Conservation (phyloP, 2,888 invertebrate genomes). For the Pollenia angustigena region DNA sequence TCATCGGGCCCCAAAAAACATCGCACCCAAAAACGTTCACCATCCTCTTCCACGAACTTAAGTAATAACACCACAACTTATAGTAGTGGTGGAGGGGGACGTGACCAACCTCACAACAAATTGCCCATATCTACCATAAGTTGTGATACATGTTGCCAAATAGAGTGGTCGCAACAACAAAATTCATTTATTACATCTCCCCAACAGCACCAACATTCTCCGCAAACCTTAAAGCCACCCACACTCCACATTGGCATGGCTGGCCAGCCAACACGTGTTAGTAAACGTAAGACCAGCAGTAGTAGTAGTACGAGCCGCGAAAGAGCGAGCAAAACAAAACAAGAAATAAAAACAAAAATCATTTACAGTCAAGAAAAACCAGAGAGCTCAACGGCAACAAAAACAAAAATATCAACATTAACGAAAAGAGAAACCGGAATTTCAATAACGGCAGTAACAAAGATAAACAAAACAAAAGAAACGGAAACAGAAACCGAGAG, state of each 20-base stretch:
- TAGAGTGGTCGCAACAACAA: slow-evolving; percentile 74
- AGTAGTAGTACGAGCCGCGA: slow-evolving; percentile 74
- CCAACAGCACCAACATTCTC: slow-evolving; percentile 66
- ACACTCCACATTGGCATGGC: slow-evolving; percentile 69
- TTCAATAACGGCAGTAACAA: slow-evolving; percentile 59
- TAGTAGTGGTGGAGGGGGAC: background rate
- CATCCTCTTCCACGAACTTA: slow-evolving; percentile 45
- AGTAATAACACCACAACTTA: background rate
- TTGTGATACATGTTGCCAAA: slow-evolving; percentile 79
- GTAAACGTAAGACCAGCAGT: slow-evolving; percentile 78
- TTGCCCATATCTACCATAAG: slow-evolving; percentile 70
- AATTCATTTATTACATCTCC: slow-evolving; percentile 45
- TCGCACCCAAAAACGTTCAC: slow-evolving; percentile 65
- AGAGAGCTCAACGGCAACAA: slow-evolving; percentile 63
- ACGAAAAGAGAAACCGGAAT: slow-evolving; percentile 72
- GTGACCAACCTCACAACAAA: slow-evolving; percentile 47
- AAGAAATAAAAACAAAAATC: slow-evolving; percentile 73
- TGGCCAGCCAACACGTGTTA: slow-evolving; percentile 73
- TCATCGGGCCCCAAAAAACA: slow-evolving; percentile 40
- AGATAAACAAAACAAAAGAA: slow-evolving; percentile 75
- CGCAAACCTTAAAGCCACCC: slow-evolving; percentile 74
- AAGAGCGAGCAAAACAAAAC: slow-evolving; percentile 81
- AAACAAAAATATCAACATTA: slow-evolving; percentile 66
- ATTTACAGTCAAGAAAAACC: slow-evolving; percentile 63
- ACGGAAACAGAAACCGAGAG: slow-evolving; percentile 60